These are phyloP conservation scores for Hirtodrosophila cameraria DNA, from an alignment of 2,888 invertebrate genomes.

Conservation along the genomic window DNA sequence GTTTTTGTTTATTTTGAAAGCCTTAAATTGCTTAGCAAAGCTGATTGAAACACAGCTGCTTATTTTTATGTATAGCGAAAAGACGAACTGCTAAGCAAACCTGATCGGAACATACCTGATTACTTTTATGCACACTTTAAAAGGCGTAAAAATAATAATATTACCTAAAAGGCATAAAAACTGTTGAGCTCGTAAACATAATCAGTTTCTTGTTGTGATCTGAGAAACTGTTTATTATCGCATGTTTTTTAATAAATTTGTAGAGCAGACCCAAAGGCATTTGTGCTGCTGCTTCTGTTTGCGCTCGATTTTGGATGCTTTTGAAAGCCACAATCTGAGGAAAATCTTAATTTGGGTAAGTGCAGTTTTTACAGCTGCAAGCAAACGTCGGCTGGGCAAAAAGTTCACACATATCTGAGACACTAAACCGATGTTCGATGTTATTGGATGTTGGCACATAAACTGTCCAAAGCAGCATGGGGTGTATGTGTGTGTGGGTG, in stretches of 20 bases:
- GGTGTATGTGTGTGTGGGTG: slow-evolving; percentile 20
- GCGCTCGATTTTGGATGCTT: background rate
- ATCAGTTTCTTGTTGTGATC: too few relatives aligned
- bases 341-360: slow-evolving; percentile 73
- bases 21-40: too few relatives aligned
- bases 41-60: too few relatives aligned
- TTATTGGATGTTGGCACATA: slow-evolving; percentile 63
- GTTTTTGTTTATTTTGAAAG: too few relatives aligned
- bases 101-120: too few relatives aligned
- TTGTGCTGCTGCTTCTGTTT: background rate
- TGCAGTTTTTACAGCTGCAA: slow-evolving; percentile 58
- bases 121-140: background rate
- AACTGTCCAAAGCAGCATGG: slow-evolving; percentile 26
- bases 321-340: slow-evolving; percentile 27
- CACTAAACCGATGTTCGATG: slow-evolving; percentile 59
- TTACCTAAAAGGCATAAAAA: too few relatives aligned
- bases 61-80: too few relatives aligned
- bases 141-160: too few relatives aligned
- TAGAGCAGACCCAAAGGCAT: slow-evolving; percentile 20
- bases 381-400: slow-evolving; percentile 3
- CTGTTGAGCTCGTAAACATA: too few relatives aligned
- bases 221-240: too few relatives aligned
- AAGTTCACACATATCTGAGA: slow-evolving; percentile 54
- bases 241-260: background rate
- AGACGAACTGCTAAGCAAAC: too few relatives aligned